A percentile compares a stretch with the other conserved stretches of the same genome.
phyloP scores from a whole-genome alignment of 2,888 invertebrate species.

The Spodoptera exigua region DNA sequence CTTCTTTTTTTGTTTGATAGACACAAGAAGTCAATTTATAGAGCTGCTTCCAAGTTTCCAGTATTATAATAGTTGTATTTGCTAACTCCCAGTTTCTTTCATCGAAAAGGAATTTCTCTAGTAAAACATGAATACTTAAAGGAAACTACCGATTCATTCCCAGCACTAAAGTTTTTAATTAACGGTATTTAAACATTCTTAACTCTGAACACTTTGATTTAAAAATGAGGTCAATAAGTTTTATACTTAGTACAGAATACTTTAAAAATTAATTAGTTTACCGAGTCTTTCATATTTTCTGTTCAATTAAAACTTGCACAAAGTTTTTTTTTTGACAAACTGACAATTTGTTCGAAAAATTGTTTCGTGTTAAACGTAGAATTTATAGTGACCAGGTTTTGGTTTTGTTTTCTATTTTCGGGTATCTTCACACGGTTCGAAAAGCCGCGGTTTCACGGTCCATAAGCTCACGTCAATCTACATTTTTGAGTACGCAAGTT shows the following conservation, averaged over 20 bases:
- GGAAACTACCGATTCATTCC: constrained; percentile 34
- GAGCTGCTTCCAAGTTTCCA: too few relatives aligned
- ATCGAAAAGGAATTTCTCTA: constrained; percentile 20
- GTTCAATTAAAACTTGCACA: constrained; percentile 51
- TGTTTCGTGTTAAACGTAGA: constrained; percentile 16
- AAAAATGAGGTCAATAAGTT: constrained; percentile 54
- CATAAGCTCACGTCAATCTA: constrained; percentile 72
- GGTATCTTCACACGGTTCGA: constrained; percentile 60
- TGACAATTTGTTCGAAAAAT: constrained; percentile 38
- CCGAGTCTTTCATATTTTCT: constrained; percentile 42
- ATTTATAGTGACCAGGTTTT: constrained; percentile 25
- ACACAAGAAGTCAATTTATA: too few relatives aligned
- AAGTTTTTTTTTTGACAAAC: constrained; percentile 24
- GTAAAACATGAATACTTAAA: constrained; percentile 33
- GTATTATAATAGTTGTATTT: not conserved
- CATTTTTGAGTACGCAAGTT: constrained; percentile 69
- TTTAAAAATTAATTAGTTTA: constrained; percentile 49
- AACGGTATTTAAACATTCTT: constrained; percentile 38
- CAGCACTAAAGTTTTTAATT: constrained; percentile 40
- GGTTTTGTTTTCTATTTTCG: constrained; percentile 40
- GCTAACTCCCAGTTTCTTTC: constrained; percentile 7
- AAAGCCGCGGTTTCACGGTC: constrained; percentile 78
- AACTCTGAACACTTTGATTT: constrained; percentile 37
- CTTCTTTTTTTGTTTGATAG: constrained; percentile 4
- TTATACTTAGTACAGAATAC: constrained; percentile 32